Conservation (phyloP, 2,113 vertebrate genomes). For the Phaetusa simplex region DNA sequence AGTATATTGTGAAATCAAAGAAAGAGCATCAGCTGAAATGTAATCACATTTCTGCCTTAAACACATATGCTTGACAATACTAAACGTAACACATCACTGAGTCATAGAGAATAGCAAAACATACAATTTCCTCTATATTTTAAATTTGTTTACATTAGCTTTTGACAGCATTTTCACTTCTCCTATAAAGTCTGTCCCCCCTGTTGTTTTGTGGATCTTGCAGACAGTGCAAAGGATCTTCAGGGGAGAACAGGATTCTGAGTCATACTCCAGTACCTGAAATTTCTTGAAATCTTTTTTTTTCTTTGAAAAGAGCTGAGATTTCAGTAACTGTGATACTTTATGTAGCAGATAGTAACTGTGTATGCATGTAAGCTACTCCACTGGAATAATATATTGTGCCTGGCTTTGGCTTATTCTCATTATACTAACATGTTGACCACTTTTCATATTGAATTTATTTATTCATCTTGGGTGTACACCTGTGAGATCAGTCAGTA, state of each 20-base stretch:
- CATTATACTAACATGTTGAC: background rate
- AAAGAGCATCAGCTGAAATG: background rate
- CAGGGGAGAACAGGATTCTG: background rate
- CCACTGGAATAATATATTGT: background rate
- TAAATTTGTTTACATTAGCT: conserved; percentile 6
- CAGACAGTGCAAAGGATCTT: background rate
- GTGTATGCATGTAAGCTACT: background rate
- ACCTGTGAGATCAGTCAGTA: background rate
- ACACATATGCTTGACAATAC: conserved; percentile 14
- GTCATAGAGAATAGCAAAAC: conserved; percentile 1
- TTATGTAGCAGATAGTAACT: background rate
- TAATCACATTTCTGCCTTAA: conserved; percentile 7
- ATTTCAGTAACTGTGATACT: background rate
- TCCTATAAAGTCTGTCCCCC: background rate
- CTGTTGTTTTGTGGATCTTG: background rate
- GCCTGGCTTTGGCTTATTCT: background rate
- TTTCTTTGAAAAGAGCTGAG: background rate
- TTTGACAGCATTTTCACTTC: conserved; percentile 10
- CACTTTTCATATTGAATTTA: background rate
- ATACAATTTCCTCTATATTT: background rate
- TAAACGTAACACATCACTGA: background rate
- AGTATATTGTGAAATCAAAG: background rate
- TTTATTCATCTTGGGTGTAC: background rate
- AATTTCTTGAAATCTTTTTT: background rate
- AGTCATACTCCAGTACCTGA: background rate